These are phyloP conservation scores for Python bivittatus DNA, from an alignment of 2,113 vertebrate species.

Conservation along the genomic window DNA sequence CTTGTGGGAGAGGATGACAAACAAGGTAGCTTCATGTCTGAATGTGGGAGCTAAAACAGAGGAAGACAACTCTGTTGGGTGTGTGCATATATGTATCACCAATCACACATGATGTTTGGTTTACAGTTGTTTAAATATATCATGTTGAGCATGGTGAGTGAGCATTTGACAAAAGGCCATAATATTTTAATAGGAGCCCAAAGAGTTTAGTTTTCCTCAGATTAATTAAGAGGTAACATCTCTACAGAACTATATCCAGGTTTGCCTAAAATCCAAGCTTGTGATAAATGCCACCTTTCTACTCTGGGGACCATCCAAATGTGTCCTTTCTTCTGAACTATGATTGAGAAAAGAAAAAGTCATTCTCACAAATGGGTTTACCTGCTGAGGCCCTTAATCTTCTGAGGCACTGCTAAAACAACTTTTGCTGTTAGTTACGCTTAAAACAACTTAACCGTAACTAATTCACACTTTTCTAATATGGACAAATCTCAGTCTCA, in stretches of 20 bases:
- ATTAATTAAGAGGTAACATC: not conserved
- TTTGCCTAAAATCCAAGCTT: too few species aligned
- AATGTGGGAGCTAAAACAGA: not conserved
- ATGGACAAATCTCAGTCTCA: not conserved
- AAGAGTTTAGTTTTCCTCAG: not conserved
- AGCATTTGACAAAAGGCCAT: not conserved
- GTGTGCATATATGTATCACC: not conserved
- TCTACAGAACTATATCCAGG: too few species aligned
- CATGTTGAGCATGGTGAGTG: not conserved
- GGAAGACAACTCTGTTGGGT: not conserved
- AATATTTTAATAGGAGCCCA: not conserved
- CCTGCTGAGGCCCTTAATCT: too few species aligned
- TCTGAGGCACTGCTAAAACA: too few species aligned
- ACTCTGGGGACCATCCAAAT: too few species aligned
- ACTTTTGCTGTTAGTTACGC: too few species aligned
- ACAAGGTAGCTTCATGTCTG: not conserved
- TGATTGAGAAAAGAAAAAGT: not conserved
- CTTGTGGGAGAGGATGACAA: not conserved
- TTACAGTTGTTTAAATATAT: not conserved
- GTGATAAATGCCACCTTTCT: too few species aligned
- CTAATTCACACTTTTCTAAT: not conserved
- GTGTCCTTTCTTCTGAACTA: too few species aligned
- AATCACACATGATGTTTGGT: not conserved
- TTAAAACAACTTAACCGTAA: not conserved
- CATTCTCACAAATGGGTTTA: not conserved